phyloP scores from a whole-genome alignment of 2,888 invertebrate species.

The Isoperla grammatica region DNA sequence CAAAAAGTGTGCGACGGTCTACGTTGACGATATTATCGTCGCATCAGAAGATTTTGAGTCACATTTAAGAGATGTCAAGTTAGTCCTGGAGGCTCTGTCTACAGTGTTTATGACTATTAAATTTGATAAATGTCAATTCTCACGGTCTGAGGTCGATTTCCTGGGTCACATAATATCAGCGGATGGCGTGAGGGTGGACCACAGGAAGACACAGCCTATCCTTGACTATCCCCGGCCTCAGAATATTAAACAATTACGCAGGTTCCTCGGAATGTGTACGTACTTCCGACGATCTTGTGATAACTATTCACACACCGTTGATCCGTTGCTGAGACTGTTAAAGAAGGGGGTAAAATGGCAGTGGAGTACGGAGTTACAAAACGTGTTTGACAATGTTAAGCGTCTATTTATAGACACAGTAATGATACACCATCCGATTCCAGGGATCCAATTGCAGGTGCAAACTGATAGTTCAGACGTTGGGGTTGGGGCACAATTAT shows the following conservation, averaged over 20 bases:
- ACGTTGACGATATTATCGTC: neutral
- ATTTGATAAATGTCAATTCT: neutral
- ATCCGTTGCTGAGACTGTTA: neutral
- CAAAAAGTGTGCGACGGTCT: neutral
- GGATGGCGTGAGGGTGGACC: neutral
- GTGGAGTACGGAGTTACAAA: neutral
- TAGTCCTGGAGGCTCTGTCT: neutral
- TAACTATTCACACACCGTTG: neutral
- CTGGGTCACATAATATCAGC: too few species aligned
- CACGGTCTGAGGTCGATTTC: neutral
- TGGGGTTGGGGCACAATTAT: slow-evolving; percentile 28
- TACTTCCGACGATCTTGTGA: neutral
- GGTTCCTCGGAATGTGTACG: neutral
- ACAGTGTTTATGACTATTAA: neutral
- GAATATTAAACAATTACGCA: too few species aligned
- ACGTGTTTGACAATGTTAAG: neutral
- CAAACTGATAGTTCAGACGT: slow-evolving; percentile 27
- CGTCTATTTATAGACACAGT: slow-evolving; percentile 6
- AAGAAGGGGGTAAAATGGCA: neutral
- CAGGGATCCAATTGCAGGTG: slow-evolving; percentile 18
- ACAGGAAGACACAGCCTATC: neutral
- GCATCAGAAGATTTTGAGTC: neutral
- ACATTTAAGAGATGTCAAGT: neutral
- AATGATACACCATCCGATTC: slow-evolving; percentile 20
- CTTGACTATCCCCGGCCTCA: too few species aligned